A percentile compares a stretch with the other conserved stretches of the same genome.
Conservation (phyloP, 2,113 vertebrate genomes). For the Bolborhynchus lineola region DNA sequence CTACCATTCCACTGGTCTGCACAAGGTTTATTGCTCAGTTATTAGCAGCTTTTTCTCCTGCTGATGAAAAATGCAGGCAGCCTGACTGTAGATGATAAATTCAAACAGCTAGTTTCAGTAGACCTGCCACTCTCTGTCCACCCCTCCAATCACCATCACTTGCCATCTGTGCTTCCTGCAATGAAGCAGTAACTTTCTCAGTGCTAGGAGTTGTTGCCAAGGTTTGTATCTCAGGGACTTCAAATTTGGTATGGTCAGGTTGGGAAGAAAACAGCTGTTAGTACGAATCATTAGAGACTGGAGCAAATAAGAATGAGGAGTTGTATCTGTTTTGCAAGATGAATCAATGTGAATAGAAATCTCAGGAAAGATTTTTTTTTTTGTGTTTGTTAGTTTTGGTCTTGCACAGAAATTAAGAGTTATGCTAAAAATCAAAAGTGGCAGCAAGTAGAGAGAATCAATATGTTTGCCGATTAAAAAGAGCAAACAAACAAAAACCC, state of each 20-base stretch:
- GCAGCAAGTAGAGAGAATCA: not conserved
- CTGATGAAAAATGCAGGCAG: not conserved
- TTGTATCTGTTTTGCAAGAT: not conserved
- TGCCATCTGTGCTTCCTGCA: not conserved
- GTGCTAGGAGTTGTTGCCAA: not conserved
- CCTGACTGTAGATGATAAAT: not conserved
- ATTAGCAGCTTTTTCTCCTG: not conserved
- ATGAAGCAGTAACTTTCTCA: not conserved
- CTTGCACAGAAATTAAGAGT: not conserved
- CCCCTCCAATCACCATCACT: not conserved
- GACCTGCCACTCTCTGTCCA: not conserved
- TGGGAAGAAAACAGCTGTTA: not conserved
- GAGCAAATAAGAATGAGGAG: not conserved
- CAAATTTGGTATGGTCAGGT: not conserved
- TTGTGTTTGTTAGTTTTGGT: not conserved
- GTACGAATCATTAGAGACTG: not conserved
- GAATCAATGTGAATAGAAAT: not conserved
- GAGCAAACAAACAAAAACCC: too few species aligned
- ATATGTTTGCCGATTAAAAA: not conserved
- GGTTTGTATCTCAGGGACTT: not conserved
- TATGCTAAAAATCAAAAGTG: not conserved
- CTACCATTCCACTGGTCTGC: not conserved
- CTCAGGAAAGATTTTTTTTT: not conserved
- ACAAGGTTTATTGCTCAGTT: not conserved
- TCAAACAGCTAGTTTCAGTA: not conserved